Evolutionary conservation across 2,797 vertebrate species (phyloP).

Genomic region (Pseudocheirus occidentalis): DNA sequence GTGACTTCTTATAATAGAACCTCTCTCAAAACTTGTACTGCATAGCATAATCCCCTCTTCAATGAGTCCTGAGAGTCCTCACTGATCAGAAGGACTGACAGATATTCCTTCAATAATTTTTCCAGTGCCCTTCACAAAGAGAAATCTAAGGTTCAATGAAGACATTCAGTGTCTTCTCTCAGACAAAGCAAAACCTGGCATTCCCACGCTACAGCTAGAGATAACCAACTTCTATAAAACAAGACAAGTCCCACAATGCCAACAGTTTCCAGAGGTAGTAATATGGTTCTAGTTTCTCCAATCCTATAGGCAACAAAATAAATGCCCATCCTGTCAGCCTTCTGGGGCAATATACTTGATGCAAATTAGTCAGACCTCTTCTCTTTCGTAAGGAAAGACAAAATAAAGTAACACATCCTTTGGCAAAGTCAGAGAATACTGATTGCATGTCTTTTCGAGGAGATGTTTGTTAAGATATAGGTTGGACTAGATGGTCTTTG

Average conservation of each 20-base stretch:
- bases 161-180: not conserved
- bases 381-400: not conserved
- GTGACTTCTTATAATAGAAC: not conserved
- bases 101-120: not conserved
- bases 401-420: not conserved
- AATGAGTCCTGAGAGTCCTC: not conserved
- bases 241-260: not conserved
- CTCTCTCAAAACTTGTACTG: not conserved
- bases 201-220: not conserved
- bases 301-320: not conserved
- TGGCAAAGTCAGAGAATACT: not conserved
- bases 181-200: not conserved
- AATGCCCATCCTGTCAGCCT: not conserved
- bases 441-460: not conserved
- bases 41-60: not conserved
- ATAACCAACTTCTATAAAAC: constrained; percentile 1
- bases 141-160: not conserved
- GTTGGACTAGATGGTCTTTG: not conserved
- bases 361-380: not conserved
- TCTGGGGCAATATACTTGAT: not conserved
- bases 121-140: constrained; percentile 1
- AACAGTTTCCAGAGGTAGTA: not conserved
- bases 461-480: not conserved
- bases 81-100: not conserved
- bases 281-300: not conserved